A percentile compares a stretch with the other conserved stretches of the same genome.
Conservation (phyloP, 2,797 vertebrate genomes). For the Holocentrus rufus region DNA sequence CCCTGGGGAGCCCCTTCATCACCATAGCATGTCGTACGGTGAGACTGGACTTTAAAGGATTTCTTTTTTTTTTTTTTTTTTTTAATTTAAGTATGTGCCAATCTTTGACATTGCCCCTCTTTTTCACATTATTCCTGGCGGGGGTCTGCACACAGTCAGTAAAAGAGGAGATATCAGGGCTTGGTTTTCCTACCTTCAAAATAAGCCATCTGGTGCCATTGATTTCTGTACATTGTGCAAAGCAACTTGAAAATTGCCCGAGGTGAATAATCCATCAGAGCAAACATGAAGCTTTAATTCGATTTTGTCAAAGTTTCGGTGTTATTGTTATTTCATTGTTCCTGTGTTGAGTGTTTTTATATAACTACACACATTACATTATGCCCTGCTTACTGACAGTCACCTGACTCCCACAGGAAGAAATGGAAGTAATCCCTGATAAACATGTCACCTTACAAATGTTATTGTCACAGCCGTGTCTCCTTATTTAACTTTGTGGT, state of each 20-base stretch:
- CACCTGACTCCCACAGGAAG: slow-evolving; percentile 55
- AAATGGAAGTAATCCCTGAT: slow-evolving; percentile 20
- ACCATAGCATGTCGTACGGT: slow-evolving; percentile 86
- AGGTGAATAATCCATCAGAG: too few relatives aligned
- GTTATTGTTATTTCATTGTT: slow-evolving; percentile 10
- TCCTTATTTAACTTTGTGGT: too few relatives aligned
- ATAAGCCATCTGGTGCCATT: slow-evolving; percentile 7
- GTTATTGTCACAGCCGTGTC: too few relatives aligned
- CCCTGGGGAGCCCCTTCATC: slow-evolving; percentile 88
- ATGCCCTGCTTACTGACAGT: slow-evolving; percentile 55
- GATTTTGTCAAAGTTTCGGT: too few relatives aligned
- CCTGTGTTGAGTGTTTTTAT: slow-evolving; percentile 17
- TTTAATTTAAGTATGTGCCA: background rate
- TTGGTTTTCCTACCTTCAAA: slow-evolving; percentile 19
- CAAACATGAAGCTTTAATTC: too few relatives aligned
- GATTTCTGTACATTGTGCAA: slow-evolving; percentile 8
- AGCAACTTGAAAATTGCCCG: background rate
- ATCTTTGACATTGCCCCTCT: slow-evolving; percentile 2
- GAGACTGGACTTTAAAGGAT: slow-evolving; percentile 26
- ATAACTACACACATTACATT: slow-evolving; percentile 28
- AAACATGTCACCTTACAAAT: too few relatives aligned
- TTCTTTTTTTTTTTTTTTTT: too few relatives aligned
- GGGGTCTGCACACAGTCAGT: slow-evolving; percentile 13
- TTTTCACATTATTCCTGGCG: slow-evolving; percentile 18
- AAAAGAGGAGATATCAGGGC: background rate